Conservation (phyloP, 2,797 vertebrate species). For the Eulemur mongoz region DNA sequence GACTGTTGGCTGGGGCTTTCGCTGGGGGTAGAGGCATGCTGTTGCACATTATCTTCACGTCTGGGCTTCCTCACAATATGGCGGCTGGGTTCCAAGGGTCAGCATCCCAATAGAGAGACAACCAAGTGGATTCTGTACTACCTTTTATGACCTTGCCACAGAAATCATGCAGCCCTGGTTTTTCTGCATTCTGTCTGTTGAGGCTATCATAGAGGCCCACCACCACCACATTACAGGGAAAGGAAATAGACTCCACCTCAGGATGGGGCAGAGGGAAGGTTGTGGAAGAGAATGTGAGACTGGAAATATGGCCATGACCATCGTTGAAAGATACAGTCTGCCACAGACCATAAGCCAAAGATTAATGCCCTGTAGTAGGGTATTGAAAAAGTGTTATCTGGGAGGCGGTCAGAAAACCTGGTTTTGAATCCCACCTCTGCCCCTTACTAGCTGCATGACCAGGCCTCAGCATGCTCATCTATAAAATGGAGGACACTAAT, state of each 20-base stretch:
- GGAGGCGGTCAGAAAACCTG: not conserved
- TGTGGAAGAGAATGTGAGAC: not conserved
- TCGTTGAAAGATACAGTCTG: not conserved
- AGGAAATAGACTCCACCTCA: not conserved
- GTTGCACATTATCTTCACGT: rapidly evolving
- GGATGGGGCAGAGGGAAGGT: too few species aligned
- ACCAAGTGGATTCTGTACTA: not conserved
- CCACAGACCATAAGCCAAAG: not conserved
- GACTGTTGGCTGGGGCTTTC: not conserved
- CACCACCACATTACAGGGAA: not conserved
- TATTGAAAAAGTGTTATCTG: not conserved
- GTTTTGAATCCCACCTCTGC: not conserved
- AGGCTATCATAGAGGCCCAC: not conserved
- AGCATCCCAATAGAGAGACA: not conserved
- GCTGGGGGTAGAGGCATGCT: not conserved
- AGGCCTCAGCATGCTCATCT: not conserved
- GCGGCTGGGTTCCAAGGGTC: rapidly evolving
- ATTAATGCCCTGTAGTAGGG: not conserved
- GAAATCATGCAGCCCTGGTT: not conserved
- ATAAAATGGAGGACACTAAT: not conserved
- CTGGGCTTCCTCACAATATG: not conserved
- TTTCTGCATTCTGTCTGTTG: not conserved
- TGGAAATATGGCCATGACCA: not conserved
- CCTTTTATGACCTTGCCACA: not conserved
- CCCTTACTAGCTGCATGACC: not conserved